These are phyloP conservation scores for Eolophus roseicapilla DNA, from an alignment of 2,113 vertebrate genomes.

Conservation along the genomic window DNA sequence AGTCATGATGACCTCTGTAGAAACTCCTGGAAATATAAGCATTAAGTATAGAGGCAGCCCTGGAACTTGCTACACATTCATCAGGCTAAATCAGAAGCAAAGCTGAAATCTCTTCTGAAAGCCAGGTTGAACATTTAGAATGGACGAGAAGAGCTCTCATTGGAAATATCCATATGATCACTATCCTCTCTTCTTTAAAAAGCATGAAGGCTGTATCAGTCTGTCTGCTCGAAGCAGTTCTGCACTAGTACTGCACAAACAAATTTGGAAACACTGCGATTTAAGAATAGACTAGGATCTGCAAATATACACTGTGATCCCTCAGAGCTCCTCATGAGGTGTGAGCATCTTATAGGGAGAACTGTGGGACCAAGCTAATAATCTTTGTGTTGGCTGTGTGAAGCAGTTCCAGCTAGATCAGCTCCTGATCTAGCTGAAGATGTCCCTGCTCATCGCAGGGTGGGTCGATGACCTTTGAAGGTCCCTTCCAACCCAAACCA, in stretches of 20 bases:
- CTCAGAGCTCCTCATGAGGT: background rate
- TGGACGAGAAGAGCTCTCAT: background rate
- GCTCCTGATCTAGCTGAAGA: background rate
- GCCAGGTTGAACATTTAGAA: background rate
- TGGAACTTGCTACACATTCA: background rate
- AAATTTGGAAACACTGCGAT: background rate
- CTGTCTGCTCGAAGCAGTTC: background rate
- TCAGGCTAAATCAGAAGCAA: background rate
- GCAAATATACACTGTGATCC: background rate
- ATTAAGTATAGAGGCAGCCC: background rate
- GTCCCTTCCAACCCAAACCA: background rate
- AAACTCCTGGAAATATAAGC: background rate
- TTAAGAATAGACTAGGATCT: background rate
- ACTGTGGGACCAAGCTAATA: background rate
- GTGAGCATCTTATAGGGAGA: background rate
- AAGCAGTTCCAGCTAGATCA: background rate
- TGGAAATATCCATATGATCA: background rate
- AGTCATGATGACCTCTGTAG: background rate
- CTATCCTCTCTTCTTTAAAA: background rate
- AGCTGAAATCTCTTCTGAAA: background rate
- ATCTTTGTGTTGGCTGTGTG: background rate
- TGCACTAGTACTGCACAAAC: background rate
- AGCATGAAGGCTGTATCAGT: background rate
- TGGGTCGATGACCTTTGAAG: background rate
- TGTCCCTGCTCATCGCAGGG: background rate